Conservation (phyloP, 1,140 invertebrate genomes). For the Condylostylus longicornis region DNA sequence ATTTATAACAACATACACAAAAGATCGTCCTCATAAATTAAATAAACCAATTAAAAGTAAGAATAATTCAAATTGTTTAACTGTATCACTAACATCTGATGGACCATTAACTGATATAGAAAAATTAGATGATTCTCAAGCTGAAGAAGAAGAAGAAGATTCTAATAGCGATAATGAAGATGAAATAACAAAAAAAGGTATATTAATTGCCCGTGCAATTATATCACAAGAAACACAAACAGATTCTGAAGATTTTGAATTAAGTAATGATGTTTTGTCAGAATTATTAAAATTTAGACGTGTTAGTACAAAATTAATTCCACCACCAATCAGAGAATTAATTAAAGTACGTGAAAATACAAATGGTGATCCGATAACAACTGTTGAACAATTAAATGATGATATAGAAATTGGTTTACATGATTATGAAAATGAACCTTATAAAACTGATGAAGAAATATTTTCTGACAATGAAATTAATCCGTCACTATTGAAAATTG, state of each 20-base stretch:
- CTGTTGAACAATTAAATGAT: slow-evolving; percentile 33
- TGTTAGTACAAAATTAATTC: slow-evolving; percentile 22
- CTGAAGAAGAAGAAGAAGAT: slow-evolving; percentile 20
- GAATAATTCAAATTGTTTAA: slow-evolving; percentile 12
- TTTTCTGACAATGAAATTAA: slow-evolving; percentile 29
- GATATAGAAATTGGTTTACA: slow-evolving; percentile 27
- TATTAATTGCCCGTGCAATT: slow-evolving; percentile 24
- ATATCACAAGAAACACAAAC: slow-evolving; percentile 26
- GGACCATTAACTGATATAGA: slow-evolving; percentile 35
- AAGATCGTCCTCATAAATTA: too few relatives aligned
- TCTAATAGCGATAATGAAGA: slow-evolving; percentile 24
- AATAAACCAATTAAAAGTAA: background rate
- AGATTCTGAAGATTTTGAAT: slow-evolving; percentile 32
- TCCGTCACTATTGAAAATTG: slow-evolving; percentile 13
- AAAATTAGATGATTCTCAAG: slow-evolving; percentile 33
- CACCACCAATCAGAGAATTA: slow-evolving; percentile 33
- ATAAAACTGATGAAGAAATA: slow-evolving; percentile 34
- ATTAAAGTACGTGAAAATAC: slow-evolving; percentile 34
- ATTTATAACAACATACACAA: slow-evolving; percentile 2
- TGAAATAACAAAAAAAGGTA: slow-evolving; percentile 10
- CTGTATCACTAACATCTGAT: slow-evolving; percentile 12
- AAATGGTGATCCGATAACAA: slow-evolving; percentile 31
- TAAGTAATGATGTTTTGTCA: slow-evolving; percentile 20
- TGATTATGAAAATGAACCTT: slow-evolving; percentile 22
- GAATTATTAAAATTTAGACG: slow-evolving; percentile 10